Percentiles rank a stretch among this genome's conserved stretches.
These are phyloP conservation scores for Lycaon pictus DNA, from an alignment of 2,113 vertebrate species.

Conservation along the genomic window DNA sequence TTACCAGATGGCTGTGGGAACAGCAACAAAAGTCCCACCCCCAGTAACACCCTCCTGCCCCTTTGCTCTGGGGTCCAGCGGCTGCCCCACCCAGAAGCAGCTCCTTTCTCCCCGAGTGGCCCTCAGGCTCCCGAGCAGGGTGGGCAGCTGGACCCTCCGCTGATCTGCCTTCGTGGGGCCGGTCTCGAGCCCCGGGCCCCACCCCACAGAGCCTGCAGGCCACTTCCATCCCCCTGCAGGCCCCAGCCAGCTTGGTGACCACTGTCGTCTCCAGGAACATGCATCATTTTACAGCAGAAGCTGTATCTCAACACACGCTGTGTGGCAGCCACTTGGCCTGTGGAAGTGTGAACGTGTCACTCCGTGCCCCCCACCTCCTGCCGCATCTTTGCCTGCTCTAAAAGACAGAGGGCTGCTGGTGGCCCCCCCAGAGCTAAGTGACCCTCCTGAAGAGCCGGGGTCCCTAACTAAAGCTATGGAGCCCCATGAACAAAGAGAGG, in stretches of 20 bases:
- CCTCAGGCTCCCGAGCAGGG: background rate
- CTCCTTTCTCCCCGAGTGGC: background rate
- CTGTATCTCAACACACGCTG: background rate
- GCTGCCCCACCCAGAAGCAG: background rate
- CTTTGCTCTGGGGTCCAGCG: background rate
- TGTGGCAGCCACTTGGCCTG: background rate
- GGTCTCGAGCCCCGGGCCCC: background rate
- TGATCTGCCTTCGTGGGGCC: background rate
- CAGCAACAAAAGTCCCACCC: background rate
- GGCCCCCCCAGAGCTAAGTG: background rate
- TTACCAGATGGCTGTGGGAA: background rate
- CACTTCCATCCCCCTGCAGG: background rate
- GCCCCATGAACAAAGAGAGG: background rate
- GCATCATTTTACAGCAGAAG: background rate
- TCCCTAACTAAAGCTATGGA: background rate
- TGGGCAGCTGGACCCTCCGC: too few species aligned
- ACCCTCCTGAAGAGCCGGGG: background rate
- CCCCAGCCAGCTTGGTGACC: background rate
- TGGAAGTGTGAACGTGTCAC: background rate
- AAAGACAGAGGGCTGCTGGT: background rate
- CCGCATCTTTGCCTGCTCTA: background rate
- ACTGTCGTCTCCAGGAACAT: background rate
- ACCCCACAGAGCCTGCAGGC: fast-evolving
- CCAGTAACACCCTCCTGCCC: background rate
- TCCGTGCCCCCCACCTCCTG: background rate